Base-by-base conservation (phyloP, 64 coral and sea anemone species). In the Dendronephthya gigantea region DNA sequence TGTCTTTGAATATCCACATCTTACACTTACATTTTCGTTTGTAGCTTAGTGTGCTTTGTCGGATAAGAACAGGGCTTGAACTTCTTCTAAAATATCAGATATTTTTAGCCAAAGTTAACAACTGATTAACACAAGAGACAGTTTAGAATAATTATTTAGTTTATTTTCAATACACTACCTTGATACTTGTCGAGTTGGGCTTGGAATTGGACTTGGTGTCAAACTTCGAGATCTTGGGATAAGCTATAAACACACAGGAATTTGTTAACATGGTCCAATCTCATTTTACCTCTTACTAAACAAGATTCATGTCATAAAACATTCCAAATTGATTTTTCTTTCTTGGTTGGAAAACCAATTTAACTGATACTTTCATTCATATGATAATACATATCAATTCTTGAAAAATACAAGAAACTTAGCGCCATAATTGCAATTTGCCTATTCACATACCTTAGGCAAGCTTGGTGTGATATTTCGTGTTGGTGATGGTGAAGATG, bases 401-500 rank as follows among this genome's bases (percentile, higher is more conserved):
- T 34, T 9, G 36, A 1, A 33, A 33, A 34, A 79, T 74, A 36
- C 19, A 79, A 79, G 10, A 39, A 79, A 79, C 4, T 15, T 0
- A 36, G 32, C 1, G 19, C 29, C 36, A 39, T 74, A 30, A 28
- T n/a, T n/a, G n/a, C n/a, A n/a, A n/a, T n/a, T n/a, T n/a, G n/a
- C n/a, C n/a, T n/a, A n/a, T 15, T 28, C 19, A 15, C 72, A 36
- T 79, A 39, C 72, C 37, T 29, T 19, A 36, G 72, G 72, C 36
- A 79, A 79, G 29, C 72, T 79, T 30, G 72, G 72, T 14, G 72
- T 36, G 13, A 79, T 33, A 34, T 8, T 12, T 79, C 72, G 7
- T 79, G 72, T 79, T 79, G 72, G 72, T 28, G 72, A 79, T 79
- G 72, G 72, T 79, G 72, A 79, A 36, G 72, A 79, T 36, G 36